A percentile compares a stretch with the other conserved stretches of the same genome.
Evolutionary conservation across 2,113 vertebrate species (phyloP).

Genomic region (Prolemur simus): DNA sequence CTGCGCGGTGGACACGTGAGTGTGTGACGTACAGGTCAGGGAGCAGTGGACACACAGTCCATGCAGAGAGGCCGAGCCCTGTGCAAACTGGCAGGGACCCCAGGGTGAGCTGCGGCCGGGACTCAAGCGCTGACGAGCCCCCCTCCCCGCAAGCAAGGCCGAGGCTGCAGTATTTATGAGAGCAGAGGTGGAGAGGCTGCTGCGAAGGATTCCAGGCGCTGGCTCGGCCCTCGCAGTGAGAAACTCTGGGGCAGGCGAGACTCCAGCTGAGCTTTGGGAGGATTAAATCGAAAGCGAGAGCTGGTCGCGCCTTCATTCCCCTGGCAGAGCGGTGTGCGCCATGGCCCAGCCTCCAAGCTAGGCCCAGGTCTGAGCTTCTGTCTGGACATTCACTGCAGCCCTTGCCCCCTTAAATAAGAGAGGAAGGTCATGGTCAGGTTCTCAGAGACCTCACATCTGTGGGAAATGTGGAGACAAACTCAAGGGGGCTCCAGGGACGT

Average conservation of each 20-base stretch:
- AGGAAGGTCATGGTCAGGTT: background rate
- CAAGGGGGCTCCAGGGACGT: background rate
- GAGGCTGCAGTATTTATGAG: background rate
- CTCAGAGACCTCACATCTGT: rapidly evolving
- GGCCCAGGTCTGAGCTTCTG: background rate
- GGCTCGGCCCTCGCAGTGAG: rapidly evolving
- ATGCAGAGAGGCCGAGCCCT: rapidly evolving
- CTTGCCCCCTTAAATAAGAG: background rate
- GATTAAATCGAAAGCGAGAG: background rate
- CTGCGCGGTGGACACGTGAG: background rate
- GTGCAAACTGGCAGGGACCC: background rate
- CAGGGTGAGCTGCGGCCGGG: background rate
- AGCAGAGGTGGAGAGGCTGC: background rate
- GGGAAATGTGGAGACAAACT: background rate
- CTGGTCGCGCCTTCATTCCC: background rate
- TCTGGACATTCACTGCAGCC: background rate
- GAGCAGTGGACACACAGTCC: background rate
- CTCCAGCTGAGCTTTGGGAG: background rate
- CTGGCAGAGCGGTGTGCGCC: background rate
- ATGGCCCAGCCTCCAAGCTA: background rate
- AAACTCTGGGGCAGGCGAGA: background rate
- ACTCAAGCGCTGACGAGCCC: background rate
- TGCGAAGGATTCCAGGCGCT: background rate
- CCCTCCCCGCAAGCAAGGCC: background rate
- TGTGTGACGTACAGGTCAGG: background rate